Evolutionary conservation across 2,888 invertebrate genomes (phyloP).

Genomic region (Drosophila demipolita): DNA sequence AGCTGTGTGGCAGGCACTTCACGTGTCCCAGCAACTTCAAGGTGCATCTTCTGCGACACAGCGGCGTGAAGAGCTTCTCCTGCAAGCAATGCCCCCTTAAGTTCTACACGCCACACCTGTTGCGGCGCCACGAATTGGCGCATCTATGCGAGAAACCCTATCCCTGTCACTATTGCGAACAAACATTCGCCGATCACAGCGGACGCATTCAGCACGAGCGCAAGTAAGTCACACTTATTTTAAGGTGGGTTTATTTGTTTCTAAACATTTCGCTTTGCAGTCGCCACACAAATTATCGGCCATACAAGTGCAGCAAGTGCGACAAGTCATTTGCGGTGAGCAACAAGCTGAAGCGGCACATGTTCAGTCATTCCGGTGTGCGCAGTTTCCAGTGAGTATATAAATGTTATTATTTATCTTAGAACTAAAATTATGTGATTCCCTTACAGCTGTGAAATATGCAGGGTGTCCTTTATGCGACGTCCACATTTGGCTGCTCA

Average conservation of each 20-base stretch:
- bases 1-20: conserved; percentile 65
- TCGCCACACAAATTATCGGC: conserved; percentile 63
- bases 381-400: conserved; percentile 66
- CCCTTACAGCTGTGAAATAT: conserved; percentile 57
- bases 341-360: conserved; percentile 63
- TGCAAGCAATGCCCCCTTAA: conserved; percentile 57
- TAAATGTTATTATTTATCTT: not conserved
- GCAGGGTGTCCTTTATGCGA: conserved; percentile 66
- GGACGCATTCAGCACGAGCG: conserved; percentile 72
- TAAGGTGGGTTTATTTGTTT: not conserved
- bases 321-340: conserved; percentile 68
- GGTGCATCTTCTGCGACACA: conserved; percentile 66
- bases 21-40: conserved; percentile 73
- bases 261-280: conserved; percentile 20
- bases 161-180: conserved; percentile 61
- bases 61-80: conserved; percentile 54
- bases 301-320: conserved; percentile 67
- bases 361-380: conserved; percentile 67
- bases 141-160: conserved; percentile 58
- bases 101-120: conserved; percentile 66
- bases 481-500: conserved; percentile 62
- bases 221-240: conserved; percentile 37
- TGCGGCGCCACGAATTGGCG: conserved; percentile 58
- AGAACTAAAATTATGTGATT: not conserved
- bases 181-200: conserved; percentile 64